phyloP scores from a whole-genome alignment of 2,113 vertebrate genomes.

The Engystomops pustulosus region DNA sequence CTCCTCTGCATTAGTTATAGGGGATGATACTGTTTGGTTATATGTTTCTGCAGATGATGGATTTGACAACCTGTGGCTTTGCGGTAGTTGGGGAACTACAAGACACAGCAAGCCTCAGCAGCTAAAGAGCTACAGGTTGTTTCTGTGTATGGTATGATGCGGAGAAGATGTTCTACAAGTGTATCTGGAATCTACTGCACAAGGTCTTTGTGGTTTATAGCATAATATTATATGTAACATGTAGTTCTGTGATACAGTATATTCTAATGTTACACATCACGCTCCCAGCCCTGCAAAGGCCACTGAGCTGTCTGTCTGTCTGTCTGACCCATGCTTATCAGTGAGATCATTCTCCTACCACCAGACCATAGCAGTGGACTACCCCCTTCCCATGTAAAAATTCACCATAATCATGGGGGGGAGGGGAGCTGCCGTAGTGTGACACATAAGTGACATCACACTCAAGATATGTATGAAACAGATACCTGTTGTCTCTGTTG shows the following conservation, averaged over 20 bases:
- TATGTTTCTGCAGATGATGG: background rate
- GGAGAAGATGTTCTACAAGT: background rate
- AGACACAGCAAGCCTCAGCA: background rate
- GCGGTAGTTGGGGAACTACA: slow-evolving; percentile 1
- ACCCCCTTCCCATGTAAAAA: background rate
- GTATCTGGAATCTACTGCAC: too few species aligned
- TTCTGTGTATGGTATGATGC: background rate
- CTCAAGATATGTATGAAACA: too few species aligned
- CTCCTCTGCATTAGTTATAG: background rate
- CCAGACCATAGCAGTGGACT: background rate
- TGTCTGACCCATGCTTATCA: background rate
- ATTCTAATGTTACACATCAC: too few species aligned
- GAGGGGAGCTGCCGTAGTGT: background rate
- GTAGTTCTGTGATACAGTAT: too few species aligned
- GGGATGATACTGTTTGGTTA: background rate
- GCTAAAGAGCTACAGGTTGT: background rate
- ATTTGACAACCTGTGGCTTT: slow-evolving; percentile 10
- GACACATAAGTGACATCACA: background rate
- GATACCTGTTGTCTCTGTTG: too few species aligned
- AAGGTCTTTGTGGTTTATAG: too few species aligned
- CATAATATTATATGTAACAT: too few species aligned
- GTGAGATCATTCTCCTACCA: background rate
- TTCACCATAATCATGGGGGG: background rate
- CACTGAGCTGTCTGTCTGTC: background rate
- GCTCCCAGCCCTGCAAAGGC: background rate